Percentiles rank a stretch among this genome's conserved stretches.
phyloP scores from a whole-genome alignment of 2,113 vertebrate species.

The Caretta caretta region DNA sequence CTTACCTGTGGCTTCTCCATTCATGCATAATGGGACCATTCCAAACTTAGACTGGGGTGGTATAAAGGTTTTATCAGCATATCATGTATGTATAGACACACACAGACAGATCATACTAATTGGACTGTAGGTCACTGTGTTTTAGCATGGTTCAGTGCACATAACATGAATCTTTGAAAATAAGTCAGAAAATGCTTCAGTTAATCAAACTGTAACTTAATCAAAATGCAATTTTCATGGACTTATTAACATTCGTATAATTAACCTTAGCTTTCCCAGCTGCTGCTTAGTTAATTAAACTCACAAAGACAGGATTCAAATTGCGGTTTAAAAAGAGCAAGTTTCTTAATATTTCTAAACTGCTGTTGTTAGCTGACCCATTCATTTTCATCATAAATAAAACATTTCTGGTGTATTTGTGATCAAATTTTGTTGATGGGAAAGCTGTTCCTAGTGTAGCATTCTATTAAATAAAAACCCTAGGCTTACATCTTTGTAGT shows the following conservation, averaged over 20 bases:
- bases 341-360: neutral
- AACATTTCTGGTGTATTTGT: neutral
- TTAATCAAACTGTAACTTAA: neutral
- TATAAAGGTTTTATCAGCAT: neutral
- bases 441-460: neutral
- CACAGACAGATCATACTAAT: neutral
- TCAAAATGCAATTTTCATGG: conserved; percentile 1
- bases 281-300: conserved; percentile 2
- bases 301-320: neutral
- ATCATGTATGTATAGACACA: neutral
- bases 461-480: neutral
- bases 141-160: neutral
- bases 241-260: conserved; percentile 1
- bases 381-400: neutral
- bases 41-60: neutral
- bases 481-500: neutral
- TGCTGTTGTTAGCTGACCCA: neutral
- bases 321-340: conserved; percentile 1
- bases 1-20: neutral
- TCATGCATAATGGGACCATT: neutral
- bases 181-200: neutral
- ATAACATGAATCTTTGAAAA: neutral
- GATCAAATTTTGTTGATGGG: neutral
- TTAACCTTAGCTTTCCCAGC: conserved; percentile 1
- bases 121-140: neutral